phyloP scores from a whole-genome alignment of 1,140 invertebrate species.

The Harpegnathos saltator region DNA sequence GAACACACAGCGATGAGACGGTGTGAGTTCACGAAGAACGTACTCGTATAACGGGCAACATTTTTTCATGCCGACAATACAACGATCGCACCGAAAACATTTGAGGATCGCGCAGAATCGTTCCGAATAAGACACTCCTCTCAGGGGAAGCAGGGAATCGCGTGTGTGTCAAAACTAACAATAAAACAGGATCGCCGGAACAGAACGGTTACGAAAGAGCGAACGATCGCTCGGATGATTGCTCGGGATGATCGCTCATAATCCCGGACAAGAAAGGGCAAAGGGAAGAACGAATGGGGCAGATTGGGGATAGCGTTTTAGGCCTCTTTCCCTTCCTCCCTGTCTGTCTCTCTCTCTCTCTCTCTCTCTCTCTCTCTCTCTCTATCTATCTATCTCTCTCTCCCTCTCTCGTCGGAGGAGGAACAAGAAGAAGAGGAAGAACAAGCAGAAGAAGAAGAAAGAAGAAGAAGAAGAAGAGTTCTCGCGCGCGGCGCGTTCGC shows the following conservation, averaged over 20 bases:
- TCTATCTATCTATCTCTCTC: no score
- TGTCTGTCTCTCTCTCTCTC: no score
- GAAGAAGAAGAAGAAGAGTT: neutral
- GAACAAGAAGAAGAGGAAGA: no score
- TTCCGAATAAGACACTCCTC: neutral
- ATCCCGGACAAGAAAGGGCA: conserved; percentile 17
- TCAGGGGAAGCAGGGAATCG: neutral
- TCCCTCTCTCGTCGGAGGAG: no score
- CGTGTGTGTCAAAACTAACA: conserved; percentile 1
- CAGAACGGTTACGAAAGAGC: conserved; percentile 31
- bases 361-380: no score
- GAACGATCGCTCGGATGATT: conserved; percentile 12
- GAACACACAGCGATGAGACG: neutral
- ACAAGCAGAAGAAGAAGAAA: neutral
- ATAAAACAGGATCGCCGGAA: conserved; percentile 3
- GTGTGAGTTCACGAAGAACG: neutral
- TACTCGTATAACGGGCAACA: neutral
- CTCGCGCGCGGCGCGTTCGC: conserved; percentile 6
- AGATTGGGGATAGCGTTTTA: conserved; percentile 35
- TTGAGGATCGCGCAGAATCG: neutral
- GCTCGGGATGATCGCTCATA: conserved; percentile 10
- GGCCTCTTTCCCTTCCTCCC: no score
- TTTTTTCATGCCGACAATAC: neutral
- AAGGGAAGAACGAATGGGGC: neutral
- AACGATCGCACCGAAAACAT: neutral